phyloP scores from a whole-genome alignment of 2,888 invertebrate species.

The Drosophila austrosaltans region DNA sequence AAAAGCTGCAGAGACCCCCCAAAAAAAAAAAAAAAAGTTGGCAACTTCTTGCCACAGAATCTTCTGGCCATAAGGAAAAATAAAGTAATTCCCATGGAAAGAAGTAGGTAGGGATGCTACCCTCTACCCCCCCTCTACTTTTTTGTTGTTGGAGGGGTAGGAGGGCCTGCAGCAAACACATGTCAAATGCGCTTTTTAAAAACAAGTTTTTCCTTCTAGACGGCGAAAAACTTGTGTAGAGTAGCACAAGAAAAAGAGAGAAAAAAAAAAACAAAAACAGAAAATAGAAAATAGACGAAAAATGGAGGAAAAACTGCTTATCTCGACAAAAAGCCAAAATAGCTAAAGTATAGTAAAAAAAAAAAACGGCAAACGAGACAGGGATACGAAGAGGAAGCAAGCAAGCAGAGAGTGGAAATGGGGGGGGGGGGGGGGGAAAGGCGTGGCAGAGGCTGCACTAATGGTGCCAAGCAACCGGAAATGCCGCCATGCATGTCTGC shows the following conservation, averaged over 20 bases:
- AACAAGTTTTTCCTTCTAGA: conserved; percentile 79
- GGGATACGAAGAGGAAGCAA: conserved; percentile 10
- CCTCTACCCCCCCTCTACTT: too few relatives aligned
- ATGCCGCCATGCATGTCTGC: conserved; percentile 79
- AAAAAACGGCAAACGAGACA: conserved; percentile 3
- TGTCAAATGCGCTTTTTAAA: conserved; percentile 74
- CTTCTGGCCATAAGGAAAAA: conserved; percentile 39
- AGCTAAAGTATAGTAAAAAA: conserved; percentile 29
- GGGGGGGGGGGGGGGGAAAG: conserved; percentile 33
- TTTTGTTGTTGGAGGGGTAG: background rate
- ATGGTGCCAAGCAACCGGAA: conserved; percentile 80
- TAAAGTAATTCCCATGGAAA: background rate
- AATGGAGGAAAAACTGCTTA: conserved; percentile 65
- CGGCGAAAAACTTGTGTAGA: conserved; percentile 50
- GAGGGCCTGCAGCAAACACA: conserved; percentile 69
- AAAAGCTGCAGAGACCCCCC: conserved; percentile 52
- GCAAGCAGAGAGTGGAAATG: too few relatives aligned
- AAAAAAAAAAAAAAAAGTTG: conserved; percentile 53
- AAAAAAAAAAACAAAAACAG: conserved; percentile 5
- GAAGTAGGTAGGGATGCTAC: background rate
- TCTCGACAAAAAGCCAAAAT: conserved; percentile 74
- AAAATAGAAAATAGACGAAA: conserved; percentile 29
- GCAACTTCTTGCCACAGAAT: conserved; percentile 62
- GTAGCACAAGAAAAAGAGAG: background rate
- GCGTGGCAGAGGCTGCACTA: conserved; percentile 70